Base-by-base conservation (phyloP, 2,888 invertebrate genomes). In the Orthosia gothica region DNA sequence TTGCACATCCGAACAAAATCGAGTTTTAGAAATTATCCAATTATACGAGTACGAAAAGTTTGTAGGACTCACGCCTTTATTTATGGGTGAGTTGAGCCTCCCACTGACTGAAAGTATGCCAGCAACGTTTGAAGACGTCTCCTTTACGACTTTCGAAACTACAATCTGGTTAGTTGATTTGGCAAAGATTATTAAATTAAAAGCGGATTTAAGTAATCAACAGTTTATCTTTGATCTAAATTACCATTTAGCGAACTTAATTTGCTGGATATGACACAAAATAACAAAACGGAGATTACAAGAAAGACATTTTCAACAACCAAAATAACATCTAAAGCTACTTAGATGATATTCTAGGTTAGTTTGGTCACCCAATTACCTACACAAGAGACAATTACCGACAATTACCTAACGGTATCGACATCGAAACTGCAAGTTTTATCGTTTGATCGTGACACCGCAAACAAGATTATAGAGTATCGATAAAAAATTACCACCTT, bases 401-500 rank as follows among this genome's bases (percentile, higher is more conserved):
- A 73, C 85, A 88, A 89, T 89, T 85, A 89, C 71, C 80, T 91
- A 91, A 90, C 92, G 91, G 91, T 89, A 82, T 76, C 83, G 40
- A 78, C 55, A 81, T 61, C 57, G 75, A 85, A 84, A 88, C 85
- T 80, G 87, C 86, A 83, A 87, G 89, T 89, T 88, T 88, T 88
- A 89, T 88, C 84, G 87, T 79, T 68, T 26, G 86, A 83, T 90
- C 91, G 88, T 88, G 89, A 88, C 85, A 84, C 80, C 79, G 64
- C 82, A 76, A 87, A 18, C 40, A 20, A 76, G 89, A 91, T 93
- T 90, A 91, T 88, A 89, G 85, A 79, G 84, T 88, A 85, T 81
- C 74, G 82, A 79, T 70, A 84, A 89, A 77, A 91, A 90, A 92
- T 92, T 91, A 91, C 89, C 90, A 95, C 95, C 95, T 95, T 93